Evolutionary conservation across 2,113 vertebrate species (phyloP), one percentile per base, ranked within the genome.

Genomic region (Antigone vipio): DNA sequence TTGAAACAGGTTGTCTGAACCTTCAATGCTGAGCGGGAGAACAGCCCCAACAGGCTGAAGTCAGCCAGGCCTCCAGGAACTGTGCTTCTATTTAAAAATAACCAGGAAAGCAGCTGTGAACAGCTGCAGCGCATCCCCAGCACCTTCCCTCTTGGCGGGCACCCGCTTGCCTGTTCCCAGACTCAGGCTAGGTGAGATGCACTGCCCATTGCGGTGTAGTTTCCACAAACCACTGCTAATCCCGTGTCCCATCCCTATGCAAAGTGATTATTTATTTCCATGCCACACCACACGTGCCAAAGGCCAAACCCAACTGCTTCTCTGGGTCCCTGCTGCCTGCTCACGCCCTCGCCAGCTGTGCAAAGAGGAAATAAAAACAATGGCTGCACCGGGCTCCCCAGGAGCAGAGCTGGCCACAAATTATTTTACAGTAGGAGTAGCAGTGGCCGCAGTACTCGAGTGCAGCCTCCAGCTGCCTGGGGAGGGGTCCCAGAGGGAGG

Each of bases 1-100:
- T 86, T 32, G 2, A 59, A 91, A 86, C 85, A 80, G 88, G 95
- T 95, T 97, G 94, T 80, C 94, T 95, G 78, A 91, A 84, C 84
- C 76, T 83, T 89, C 77, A 8, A 5, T 2, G 13, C 45, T 0
- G 16, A 72, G 79, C 42, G 6, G 74, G 87, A 86, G 92, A 96
- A 55, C 88, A 75, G 64, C 96, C 93, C 92, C 80, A 93, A 35
- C 88, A 68, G 82, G 95, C 91, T 75, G 79, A 35, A 91, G 59
- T 4, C 73, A 89, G 78, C 27, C 80, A 15, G 78, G 77, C 87
- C 91, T 71, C 35, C 79, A 9, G 76, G 93, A 92, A 26, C 71
- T 23, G 58, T 5, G n/a, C 24, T 92, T 23, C 67, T 8, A 1
- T 22, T 53, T 77, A 85, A 88, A 94, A 97, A 88, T 59, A 95